Conservation (phyloP, 2,113 vertebrate species). For the Grantiella picta region DNA sequence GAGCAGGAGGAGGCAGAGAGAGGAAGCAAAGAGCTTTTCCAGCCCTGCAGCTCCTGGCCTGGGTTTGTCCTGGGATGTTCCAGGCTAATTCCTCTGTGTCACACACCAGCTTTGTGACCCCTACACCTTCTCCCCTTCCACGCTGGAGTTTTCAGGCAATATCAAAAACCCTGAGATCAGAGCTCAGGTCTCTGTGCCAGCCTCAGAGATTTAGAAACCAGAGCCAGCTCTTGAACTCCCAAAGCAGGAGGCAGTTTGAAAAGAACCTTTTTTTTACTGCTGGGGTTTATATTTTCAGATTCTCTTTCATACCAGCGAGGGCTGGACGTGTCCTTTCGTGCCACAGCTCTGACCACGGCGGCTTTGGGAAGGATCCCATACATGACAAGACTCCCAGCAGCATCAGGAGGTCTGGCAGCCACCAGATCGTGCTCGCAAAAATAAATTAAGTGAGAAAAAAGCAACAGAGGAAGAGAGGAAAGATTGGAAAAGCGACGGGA, state of each 20-base stretch:
- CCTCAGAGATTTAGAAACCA: not conserved
- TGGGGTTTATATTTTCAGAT: not conserved
- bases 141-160: not conserved
- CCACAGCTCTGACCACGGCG: not conserved
- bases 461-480: not conserved
- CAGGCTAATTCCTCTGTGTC: not conserved
- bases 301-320: rapidly evolving
- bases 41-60: not conserved
- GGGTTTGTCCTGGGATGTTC: not conserved
- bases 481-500: not conserved
- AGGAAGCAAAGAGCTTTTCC: not conserved
- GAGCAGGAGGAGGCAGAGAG: not conserved
- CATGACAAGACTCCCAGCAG: not conserved
- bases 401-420: not conserved
- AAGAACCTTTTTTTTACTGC: not conserved
- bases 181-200: not conserved
- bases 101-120: not conserved
- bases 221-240: not conserved
- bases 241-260: not conserved
- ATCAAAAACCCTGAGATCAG: not conserved
- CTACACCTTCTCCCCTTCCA: not conserved
- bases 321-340: not conserved
- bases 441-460: not conserved
- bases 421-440: not conserved
- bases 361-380: not conserved